Evolutionary conservation across 1,140 invertebrate species (phyloP).

Genomic region (Sipha flava): DNA sequence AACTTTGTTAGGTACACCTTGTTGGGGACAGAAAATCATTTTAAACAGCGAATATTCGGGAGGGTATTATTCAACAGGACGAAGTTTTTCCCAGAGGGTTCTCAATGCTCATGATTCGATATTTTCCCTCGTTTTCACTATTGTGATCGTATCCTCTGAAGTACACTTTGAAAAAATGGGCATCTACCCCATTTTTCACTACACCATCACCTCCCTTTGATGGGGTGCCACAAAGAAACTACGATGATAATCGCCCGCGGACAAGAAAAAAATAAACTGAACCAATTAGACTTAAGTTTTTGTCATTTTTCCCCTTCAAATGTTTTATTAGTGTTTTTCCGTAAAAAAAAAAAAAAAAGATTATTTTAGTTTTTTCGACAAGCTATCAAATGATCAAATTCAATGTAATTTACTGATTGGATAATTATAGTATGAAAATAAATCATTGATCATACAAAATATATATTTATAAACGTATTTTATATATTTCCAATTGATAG

Average conservation of each 20-base stretch:
- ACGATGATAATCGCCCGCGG: constrained; percentile 22
- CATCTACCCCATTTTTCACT: constrained; percentile 26
- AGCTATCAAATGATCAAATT: neutral
- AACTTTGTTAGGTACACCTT: constrained; percentile 31
- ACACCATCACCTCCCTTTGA: neutral
- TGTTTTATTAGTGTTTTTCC: constrained; percentile 6
- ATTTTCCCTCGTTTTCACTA: constrained; percentile 31
- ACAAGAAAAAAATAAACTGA: constrained; percentile 9
- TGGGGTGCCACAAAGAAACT: neutral
- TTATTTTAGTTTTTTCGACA: neutral
- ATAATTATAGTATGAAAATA: neutral
- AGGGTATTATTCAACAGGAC: constrained; percentile 29
- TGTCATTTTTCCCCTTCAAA: constrained; percentile 25
- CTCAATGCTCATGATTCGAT: constrained; percentile 13
- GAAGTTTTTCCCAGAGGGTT: constrained; percentile 22
- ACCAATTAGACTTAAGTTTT: constrained; percentile 24
- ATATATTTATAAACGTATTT: neutral
- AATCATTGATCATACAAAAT: neutral
- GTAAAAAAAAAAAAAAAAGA: neutral
- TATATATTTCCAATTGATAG: too few relatives aligned
- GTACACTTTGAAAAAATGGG: constrained; percentile 19
- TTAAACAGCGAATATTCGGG: constrained; percentile 21
- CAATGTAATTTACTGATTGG: neutral
- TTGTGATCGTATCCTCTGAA: constrained; percentile 23
- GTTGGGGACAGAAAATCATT: constrained; percentile 31